Conservation (phyloP, 1,140 invertebrate species). For the Dendrolimus kikuchii region DNA sequence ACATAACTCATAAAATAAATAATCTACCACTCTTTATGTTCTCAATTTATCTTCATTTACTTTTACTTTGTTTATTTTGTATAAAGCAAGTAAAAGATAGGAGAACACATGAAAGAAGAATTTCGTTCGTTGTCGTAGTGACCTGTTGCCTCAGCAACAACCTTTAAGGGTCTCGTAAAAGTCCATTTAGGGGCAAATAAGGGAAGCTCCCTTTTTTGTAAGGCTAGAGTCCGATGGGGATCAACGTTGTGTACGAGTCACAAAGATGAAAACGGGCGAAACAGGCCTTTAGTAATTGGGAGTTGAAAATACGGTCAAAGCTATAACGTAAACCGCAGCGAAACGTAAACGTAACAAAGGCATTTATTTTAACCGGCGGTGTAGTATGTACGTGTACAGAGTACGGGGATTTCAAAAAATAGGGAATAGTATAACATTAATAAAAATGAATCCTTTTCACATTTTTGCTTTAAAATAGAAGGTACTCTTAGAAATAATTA, state of each 20-base stretch:
- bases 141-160: background rate
- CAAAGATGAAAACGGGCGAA: constrained; percentile 13
- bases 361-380: constrained; percentile 14
- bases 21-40: no score
- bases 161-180: constrained; percentile 1
- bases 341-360: constrained; percentile 20
- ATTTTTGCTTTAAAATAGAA: no score
- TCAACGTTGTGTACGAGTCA: background rate
- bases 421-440: no score
- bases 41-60: no score
- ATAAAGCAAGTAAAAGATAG: background rate
- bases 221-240: background rate
- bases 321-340: constrained; percentile 15
- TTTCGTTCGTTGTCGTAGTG: constrained; percentile 1
- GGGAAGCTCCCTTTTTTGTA: background rate
- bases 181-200: constrained; percentile 1
- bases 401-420: no score
- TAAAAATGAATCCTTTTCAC: no score
- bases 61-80: background rate
- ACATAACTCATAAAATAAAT: no score
- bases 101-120: constrained; percentile 1
- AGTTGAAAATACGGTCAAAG: constrained; percentile 13
- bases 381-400: no score
- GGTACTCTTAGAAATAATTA: no score
- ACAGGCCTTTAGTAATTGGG: constrained; percentile 17